phyloP scores from a whole-genome alignment of 2,797 vertebrate genomes.

The Chelon auratus region DNA sequence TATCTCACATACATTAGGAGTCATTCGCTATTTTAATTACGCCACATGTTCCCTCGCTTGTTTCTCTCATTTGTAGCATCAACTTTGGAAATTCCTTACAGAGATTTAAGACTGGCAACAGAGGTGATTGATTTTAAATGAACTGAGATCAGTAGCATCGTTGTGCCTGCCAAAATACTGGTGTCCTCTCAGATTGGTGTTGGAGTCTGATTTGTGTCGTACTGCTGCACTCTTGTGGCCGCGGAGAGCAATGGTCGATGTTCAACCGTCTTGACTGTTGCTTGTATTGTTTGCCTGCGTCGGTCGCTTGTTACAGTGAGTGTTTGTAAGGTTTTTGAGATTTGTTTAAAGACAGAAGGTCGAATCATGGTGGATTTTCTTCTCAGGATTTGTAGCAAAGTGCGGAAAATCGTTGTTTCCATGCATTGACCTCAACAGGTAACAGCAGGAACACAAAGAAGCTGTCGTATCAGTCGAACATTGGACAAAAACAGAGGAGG shows the following conservation, averaged over 20 bases:
- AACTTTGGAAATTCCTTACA: conserved; percentile 17
- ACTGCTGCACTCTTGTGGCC: conserved; percentile 67
- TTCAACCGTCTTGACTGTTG: conserved; percentile 42
- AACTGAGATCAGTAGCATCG: conserved; percentile 48
- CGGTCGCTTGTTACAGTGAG: conserved; percentile 69
- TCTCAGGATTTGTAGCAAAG: conserved; percentile 73
- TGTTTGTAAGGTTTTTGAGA: conserved; percentile 74
- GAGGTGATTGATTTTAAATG: conserved; percentile 27
- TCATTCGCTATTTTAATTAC: conserved; percentile 30
- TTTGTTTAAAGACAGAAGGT: conserved; percentile 22
- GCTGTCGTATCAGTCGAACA: conserved; percentile 10
- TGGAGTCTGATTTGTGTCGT: conserved; percentile 41
- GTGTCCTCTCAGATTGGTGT: conserved; percentile 18
- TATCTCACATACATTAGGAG: conserved; percentile 42
- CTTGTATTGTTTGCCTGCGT: conserved; percentile 67
- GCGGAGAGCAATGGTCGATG: conserved; percentile 31
- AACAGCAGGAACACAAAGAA: conserved; percentile 5
- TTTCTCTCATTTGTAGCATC: conserved; percentile 39
- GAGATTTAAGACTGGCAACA: conserved; percentile 14
- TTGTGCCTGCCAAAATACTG: conserved; percentile 34
- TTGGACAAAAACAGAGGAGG: neutral
- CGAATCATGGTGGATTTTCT: conserved; percentile 43
- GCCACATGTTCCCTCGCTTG: conserved; percentile 27
- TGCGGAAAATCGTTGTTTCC: conserved; percentile 24
- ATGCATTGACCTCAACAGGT: conserved; percentile 20